phyloP scores from a whole-genome alignment of 1,140 invertebrate genomes.

The Drosophila sturtevanti region DNA sequence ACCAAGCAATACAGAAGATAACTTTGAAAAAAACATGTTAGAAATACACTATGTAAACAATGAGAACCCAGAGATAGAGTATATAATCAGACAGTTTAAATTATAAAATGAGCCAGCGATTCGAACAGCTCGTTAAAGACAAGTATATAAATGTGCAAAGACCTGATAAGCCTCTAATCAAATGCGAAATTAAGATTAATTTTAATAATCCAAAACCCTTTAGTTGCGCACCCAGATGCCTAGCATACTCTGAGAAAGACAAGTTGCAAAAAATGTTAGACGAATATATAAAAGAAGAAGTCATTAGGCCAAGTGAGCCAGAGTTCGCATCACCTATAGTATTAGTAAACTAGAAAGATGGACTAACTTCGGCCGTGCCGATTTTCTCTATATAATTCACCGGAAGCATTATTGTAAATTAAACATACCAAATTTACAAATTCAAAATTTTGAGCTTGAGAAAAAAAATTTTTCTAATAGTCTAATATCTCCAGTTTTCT shows the following conservation, averaged over 20 bases:
- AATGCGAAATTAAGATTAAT: not conserved
- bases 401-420: too few relatives aligned
- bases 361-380: too few relatives aligned
- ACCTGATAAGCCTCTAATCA: not conserved
- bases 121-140: not conserved
- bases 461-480: too few relatives aligned
- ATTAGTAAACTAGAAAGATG: not conserved
- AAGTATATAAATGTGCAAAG: not conserved
- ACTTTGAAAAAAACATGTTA: not conserved
- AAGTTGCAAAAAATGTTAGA: not conserved
- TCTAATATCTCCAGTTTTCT: too few relatives aligned
- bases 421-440: too few relatives aligned
- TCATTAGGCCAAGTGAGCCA: constrained; percentile 1
- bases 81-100: not conserved
- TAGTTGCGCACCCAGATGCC: not conserved
- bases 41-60: not conserved
- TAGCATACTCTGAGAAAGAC: not conserved
- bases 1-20: too few relatives aligned
- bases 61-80: not conserved
- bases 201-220: not conserved
- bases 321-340: not conserved
- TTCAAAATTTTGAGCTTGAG: too few relatives aligned
- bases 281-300: not conserved
- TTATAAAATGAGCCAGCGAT: not conserved
- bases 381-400: too few relatives aligned